phyloP scores from a whole-genome alignment of 1,140 invertebrate genomes.

The Nymphalis io region DNA sequence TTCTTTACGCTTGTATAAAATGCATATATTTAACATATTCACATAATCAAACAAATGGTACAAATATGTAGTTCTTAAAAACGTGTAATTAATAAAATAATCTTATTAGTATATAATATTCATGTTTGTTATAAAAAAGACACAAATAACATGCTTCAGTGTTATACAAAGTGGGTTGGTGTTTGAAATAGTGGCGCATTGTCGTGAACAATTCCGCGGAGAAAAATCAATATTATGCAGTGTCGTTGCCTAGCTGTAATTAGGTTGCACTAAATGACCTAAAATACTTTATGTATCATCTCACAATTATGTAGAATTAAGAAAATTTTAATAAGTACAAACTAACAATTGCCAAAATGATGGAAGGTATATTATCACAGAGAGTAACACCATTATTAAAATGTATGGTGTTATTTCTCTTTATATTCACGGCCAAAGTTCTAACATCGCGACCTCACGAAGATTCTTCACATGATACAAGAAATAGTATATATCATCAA shows the following conservation, averaged over 20 bases:
- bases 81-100: conserved; percentile 35
- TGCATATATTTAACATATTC: background rate
- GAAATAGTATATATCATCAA: conserved; percentile 62
- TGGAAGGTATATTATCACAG: conserved; percentile 67
- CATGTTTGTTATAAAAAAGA: conserved; percentile 1
- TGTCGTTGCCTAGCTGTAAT: conserved; percentile 62
- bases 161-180: conserved; percentile 21
- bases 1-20: conserved; percentile 2
- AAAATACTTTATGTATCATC: conserved; percentile 28
- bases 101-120: conserved; percentile 16
- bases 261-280: conserved; percentile 53
- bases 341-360: conserved; percentile 45
- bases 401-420: conserved; percentile 70
- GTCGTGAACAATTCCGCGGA: conserved; percentile 19
- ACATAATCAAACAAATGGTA: conserved; percentile 30
- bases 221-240: conserved; percentile 74
- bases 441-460: conserved; percentile 69
- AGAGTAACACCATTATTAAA: conserved; percentile 69
- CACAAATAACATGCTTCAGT: background rate
- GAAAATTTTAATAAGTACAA: background rate
- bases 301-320: conserved; percentile 34
- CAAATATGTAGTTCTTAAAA: conserved; percentile 40
- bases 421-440: conserved; percentile 75
- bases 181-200: conserved; percentile 33
- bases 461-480: conserved; percentile 47